These are phyloP conservation scores for Coracias cyanogaster DNA, from an alignment of 2,797 vertebrate species.

Conservation along the genomic window DNA sequence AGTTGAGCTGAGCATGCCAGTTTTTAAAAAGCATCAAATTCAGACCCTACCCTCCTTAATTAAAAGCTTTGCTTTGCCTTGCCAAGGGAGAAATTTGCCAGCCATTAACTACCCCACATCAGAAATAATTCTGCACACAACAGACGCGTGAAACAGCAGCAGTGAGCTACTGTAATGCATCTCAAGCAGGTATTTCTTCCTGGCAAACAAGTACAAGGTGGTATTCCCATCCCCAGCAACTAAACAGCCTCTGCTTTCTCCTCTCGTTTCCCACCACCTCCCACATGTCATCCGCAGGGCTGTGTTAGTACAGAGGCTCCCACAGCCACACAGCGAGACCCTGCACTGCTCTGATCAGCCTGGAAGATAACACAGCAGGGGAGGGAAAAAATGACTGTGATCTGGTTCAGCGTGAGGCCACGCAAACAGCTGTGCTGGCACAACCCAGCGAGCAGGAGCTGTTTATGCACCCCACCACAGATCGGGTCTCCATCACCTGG, in stretches of 20 bases:
- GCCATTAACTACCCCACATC: not conserved
- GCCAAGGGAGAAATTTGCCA: conserved; percentile 64
- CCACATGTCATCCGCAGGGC: not conserved
- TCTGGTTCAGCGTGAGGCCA: conserved; percentile 2
- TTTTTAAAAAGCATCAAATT: conserved; percentile 20
- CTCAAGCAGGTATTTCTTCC: conserved; percentile 75
- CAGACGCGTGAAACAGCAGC: not conserved
- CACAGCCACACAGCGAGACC: fast-evolving
- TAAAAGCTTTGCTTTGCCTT: conserved; percentile 66
- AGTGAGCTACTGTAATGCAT: not conserved
- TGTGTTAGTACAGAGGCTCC: not conserved
- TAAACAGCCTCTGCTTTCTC: not conserved
- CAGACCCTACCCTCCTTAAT: conserved; percentile 39
- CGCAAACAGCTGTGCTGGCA: not conserved
- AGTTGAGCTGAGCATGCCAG: not conserved
- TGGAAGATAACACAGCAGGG: conserved; percentile 13
- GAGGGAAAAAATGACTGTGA: not conserved
- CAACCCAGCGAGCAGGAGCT: not conserved
- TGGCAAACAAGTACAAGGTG: conserved; percentile 73
- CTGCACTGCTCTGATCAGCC: not conserved
- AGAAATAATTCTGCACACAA: conserved; percentile 15
- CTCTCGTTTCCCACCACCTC: not conserved
- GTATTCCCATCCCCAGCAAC: not conserved
- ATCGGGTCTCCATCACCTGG: fast-evolving
- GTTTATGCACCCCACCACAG: fast-evolving